These are phyloP conservation scores for Cephalopholis sonnerati DNA, from an alignment of 2,113 vertebrate species.

Conservation along the genomic window DNA sequence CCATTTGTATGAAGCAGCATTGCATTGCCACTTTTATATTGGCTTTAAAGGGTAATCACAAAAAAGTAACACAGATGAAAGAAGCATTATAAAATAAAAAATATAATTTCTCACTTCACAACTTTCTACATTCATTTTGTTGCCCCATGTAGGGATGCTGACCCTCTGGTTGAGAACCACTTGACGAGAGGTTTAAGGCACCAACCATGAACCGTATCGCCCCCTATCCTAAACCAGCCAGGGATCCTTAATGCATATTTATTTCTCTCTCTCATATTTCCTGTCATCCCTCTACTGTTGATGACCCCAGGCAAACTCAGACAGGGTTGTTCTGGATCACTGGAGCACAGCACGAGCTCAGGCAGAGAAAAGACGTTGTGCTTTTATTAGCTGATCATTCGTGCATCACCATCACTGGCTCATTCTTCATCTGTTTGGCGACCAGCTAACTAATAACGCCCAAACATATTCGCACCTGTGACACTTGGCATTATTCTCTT, in stretches of 20 bases:
- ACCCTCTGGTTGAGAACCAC: neutral
- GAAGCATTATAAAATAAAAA: too few relatives aligned
- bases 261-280: neutral
- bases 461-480: neutral
- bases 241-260: constrained; percentile 10
- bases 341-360: neutral
- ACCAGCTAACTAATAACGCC: neutral
- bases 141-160: neutral
- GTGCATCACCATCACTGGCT: neutral
- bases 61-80: too few relatives aligned
- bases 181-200: neutral
- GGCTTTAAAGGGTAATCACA: too few relatives aligned
- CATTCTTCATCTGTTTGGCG: neutral
- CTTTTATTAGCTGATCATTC: neutral
- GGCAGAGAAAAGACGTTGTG: neutral
- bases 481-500: neutral
- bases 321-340: constrained; percentile 18
- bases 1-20: neutral
- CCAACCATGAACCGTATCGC: neutral
- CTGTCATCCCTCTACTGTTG: neutral
- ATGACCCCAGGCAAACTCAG: neutral
- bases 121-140: neutral
- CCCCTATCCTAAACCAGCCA: neutral
- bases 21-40: neutral
- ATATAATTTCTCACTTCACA: neutral